These are phyloP conservation scores for Aurelia sp. DNA, from an alignment of 30 jellyfish, hydroid and myxozoan species.

Conservation along the genomic window DNA sequence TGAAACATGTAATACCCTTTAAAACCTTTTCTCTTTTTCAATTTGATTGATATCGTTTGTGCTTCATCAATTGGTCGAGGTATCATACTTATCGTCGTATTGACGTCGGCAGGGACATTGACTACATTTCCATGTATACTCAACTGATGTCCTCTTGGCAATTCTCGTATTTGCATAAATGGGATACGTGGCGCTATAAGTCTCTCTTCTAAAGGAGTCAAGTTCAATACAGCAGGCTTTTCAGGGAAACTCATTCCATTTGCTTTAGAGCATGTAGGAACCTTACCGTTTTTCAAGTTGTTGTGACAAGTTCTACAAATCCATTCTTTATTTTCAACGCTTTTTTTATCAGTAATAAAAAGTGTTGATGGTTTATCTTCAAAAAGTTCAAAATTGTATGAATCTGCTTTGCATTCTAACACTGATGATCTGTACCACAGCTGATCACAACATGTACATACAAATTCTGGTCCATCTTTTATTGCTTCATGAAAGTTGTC, in stretches of 20 bases:
- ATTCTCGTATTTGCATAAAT: slow-evolving; percentile 49
- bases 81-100: neutral
- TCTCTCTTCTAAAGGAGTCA: slow-evolving; percentile 44
- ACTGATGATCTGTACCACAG: slow-evolving; percentile 37
- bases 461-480: slow-evolving; percentile 17
- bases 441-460: slow-evolving; percentile 37
- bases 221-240: slow-evolving; percentile 4
- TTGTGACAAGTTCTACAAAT: no score
- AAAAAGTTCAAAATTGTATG: neutral
- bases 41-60: slow-evolving; percentile 29
- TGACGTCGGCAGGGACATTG: slow-evolving; percentile 68
- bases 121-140: slow-evolving; percentile 59
- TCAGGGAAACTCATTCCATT: slow-evolving; percentile 27
- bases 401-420: neutral
- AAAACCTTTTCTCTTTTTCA: neutral
- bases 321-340: slow-evolving; percentile 8
- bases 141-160: slow-evolving; percentile 57
- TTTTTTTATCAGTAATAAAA: neutral
- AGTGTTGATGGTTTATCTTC: neutral
- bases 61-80: slow-evolving; percentile 36
- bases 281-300: no score
- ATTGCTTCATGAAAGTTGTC: neutral
- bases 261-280: slow-evolving; percentile 11
- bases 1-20: slow-evolving; percentile 5
- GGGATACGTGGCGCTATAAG: slow-evolving; percentile 47